These are phyloP conservation scores for Triplophysa bombifrons DNA, from an alignment of 2,797 vertebrate species.

Conservation along the genomic window DNA sequence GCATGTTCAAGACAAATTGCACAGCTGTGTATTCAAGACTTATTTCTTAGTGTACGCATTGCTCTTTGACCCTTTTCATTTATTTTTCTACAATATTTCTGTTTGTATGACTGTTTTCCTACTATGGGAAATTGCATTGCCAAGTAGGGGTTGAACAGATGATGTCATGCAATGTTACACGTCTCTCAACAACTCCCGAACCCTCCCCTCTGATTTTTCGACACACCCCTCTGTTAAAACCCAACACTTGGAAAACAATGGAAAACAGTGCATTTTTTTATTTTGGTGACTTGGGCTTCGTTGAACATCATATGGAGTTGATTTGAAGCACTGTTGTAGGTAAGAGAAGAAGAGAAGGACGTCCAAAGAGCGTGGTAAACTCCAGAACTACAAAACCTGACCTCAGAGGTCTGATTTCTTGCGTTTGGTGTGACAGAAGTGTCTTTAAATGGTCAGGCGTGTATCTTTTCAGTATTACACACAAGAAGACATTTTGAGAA, in stretches of 20 bases:
- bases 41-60: slow-evolving; percentile 27
- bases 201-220: neutral
- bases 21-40: neutral
- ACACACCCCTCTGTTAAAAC: slow-evolving; percentile 4
- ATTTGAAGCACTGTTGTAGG: slow-evolving; percentile 73
- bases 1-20: neutral
- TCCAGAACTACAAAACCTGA: slow-evolving; percentile 57
- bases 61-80: slow-evolving; percentile 7
- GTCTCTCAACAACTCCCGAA: neutral
- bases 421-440: slow-evolving; percentile 48
- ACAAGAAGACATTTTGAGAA: too few relatives aligned
- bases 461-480: neutral
- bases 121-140: neutral
- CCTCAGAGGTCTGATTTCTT: slow-evolving; percentile 48
- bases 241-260: slow-evolving; percentile 54
- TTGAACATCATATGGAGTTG: slow-evolving; percentile 67
- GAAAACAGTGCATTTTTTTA: slow-evolving; percentile 65
- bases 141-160: slow-evolving; percentile 48
- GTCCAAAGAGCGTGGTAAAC: slow-evolving; percentile 48
- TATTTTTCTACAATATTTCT: neutral
- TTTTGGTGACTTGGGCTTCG: slow-evolving; percentile 57
- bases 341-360: slow-evolving; percentile 49
- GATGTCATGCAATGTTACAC: slow-evolving; percentile 48
- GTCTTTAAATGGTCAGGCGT: slow-evolving; percentile 45
- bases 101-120: slow-evolving; percentile 24